Base-by-base conservation (phyloP, 2,113 vertebrate genomes). In the Pelecanoides urinatrix region DNA sequence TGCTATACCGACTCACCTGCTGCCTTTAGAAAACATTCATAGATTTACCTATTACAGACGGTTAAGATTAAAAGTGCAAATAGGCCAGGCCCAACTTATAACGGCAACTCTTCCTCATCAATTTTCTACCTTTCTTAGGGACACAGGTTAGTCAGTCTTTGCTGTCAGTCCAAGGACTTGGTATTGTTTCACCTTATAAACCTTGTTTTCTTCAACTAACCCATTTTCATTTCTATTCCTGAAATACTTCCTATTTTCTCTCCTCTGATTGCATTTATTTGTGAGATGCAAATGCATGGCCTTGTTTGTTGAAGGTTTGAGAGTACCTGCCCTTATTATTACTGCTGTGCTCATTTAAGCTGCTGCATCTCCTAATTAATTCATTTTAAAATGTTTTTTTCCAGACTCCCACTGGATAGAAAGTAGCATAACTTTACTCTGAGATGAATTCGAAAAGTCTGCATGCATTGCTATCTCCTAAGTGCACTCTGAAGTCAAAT, bases 401-500 rank as follows among this genome's bases (percentile, higher is more conserved):
- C 29, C 73, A 83, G 88, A 42, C 89, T 74, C 45, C 49, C 20
- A 7, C 40, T 74, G 67, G 71, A 85, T 45, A 85, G 66, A 70
- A 86, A 67, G 71, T 8, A 75, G 84, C 30, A 6, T 16, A 89
- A 79, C 84, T 77, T 56, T 72, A 47, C 62, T 73, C n/a, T 45
- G 77, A 79, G 91, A 73, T 38, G 62, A 55, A 87, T 59, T 59
- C 2, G 16, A 70, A 76, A 76, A 74, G 58, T 29, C 55, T 55
- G 63, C 75, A 62, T 11, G 42, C 78, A 44, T 18, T 53, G 53
- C 91, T 66, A 36, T 74, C 87, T 90, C 67, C 71, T 93, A 83
- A 96, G 84, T 80, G 94, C 84, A 91, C 71, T 95, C 87, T 88
- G 87, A 95, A 96, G 94, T 94, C 81, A 96, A 96, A 97, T 95